A percentile compares a stretch with the other conserved stretches of the same genome.
These are phyloP conservation scores for Manis crassicaudata DNA, from an alignment of 2,797 vertebrate species.

Conservation along the genomic window DNA sequence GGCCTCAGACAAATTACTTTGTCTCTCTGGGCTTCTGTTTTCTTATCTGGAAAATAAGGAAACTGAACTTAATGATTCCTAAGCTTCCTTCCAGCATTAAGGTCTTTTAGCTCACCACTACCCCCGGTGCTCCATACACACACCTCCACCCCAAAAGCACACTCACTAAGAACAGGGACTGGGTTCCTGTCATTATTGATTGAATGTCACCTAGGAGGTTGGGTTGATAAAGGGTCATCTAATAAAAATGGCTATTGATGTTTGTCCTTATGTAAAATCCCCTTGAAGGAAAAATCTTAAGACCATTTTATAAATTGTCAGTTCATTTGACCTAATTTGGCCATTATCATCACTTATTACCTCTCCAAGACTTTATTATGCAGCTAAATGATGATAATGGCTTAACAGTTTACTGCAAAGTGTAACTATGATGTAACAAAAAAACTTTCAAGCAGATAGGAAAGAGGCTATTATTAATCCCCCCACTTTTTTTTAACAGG, in stretches of 20 bases:
- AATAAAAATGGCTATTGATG: slow-evolving; percentile 14
- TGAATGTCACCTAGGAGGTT: not conserved
- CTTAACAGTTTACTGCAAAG: not conserved
- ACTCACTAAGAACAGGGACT: not conserved
- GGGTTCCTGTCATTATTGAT: not conserved
- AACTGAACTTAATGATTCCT: not conserved
- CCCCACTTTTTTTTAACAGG: not conserved
- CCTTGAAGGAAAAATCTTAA: not conserved
- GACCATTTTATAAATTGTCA: slow-evolving; percentile 13
- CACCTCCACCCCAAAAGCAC: not conserved
- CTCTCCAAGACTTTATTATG: not conserved
- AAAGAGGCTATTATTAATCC: not conserved
- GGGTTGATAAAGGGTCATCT: not conserved
- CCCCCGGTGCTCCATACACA: not conserved
- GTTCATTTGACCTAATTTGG: not conserved
- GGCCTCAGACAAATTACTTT: not conserved
- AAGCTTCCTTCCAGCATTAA: not conserved
- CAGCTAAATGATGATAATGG: not conserved
- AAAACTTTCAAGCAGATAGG: not conserved
- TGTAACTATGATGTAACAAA: not conserved
- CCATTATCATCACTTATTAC: not conserved
- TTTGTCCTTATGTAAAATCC: not conserved
- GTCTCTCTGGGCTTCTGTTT: not conserved
- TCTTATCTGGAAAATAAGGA: slow-evolving; percentile 37
- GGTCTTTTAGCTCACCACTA: not conserved